Conservation (phyloP, 2,888 invertebrate genomes). For the Phaonia tiefii region DNA sequence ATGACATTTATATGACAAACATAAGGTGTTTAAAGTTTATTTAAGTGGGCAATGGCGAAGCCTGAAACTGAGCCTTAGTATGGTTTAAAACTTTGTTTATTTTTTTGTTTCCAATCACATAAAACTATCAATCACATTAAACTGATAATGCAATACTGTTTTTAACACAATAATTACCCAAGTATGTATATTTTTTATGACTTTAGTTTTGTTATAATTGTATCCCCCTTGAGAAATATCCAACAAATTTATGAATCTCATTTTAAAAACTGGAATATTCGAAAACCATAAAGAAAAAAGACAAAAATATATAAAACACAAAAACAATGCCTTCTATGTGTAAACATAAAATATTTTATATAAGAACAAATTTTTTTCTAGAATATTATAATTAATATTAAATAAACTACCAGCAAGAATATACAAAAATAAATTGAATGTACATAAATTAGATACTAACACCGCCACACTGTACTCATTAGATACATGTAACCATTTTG, state of each 20-base stretch:
- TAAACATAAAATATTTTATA: conserved; percentile 67
- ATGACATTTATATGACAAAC: too few relatives aligned
- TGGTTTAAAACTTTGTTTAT: too few relatives aligned
- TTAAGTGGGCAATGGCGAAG: too few relatives aligned
- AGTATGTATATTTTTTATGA: neutral
- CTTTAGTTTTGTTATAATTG: neutral
- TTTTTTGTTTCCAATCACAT: too few relatives aligned
- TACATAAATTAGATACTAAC: neutral
- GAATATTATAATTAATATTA: conserved; percentile 26
- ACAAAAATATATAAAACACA: conserved; percentile 49
- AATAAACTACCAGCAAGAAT: conserved; percentile 20
- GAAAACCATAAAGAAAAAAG: conserved; percentile 21
- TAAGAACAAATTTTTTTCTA: conserved; percentile 51
- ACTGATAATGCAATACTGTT: conserved; percentile 2
- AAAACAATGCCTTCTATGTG: conserved; percentile 67
- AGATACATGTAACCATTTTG: conserved; percentile 7
- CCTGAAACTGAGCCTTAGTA: too few relatives aligned
- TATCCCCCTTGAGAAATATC: neutral
- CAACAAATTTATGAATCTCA: conserved; percentile 54
- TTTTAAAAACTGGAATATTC: conserved; percentile 44
- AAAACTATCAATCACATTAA: too few relatives aligned
- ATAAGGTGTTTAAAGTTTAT: too few relatives aligned
- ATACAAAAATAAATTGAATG: conserved; percentile 2
- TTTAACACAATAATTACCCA: conserved; percentile 8
- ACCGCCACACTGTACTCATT: conserved; percentile 7